phyloP scores from a whole-genome alignment of 2,888 invertebrate genomes.

The Drosophila borborema region DNA sequence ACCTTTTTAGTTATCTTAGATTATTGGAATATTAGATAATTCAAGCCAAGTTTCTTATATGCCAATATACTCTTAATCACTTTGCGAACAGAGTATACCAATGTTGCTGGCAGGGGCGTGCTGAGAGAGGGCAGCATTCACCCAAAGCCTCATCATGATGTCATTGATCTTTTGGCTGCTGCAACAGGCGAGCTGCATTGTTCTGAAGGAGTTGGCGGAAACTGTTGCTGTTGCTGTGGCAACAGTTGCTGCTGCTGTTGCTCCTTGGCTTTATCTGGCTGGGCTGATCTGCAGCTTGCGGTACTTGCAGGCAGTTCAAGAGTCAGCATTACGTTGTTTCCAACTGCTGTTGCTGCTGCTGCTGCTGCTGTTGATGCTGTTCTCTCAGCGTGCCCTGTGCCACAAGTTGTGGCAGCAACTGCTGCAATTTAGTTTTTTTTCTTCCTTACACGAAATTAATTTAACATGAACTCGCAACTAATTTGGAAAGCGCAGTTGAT shows the following conservation, averaged over 20 bases:
- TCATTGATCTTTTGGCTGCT: conserved; percentile 66
- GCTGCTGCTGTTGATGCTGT: conserved; percentile 10
- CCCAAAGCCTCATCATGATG: conserved; percentile 71
- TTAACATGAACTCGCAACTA: conserved; percentile 74
- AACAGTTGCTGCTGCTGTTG: conserved; percentile 32
- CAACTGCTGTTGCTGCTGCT: conserved; percentile 8
- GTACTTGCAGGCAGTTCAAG: conserved; percentile 76
- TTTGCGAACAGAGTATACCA: conserved; percentile 2
- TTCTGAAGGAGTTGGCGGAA: conserved; percentile 66
- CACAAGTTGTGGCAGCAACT: conserved; percentile 39
- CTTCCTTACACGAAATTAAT: conserved; percentile 62
- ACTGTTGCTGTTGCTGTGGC: conserved; percentile 21
- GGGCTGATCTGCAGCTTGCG: conserved; percentile 66
- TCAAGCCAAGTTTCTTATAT: neutral
- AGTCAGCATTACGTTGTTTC: conserved; percentile 58
- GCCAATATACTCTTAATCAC: neutral
- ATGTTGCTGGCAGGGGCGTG: conserved; percentile 9
- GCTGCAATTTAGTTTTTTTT: conserved; percentile 37
- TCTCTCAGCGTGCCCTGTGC: conserved; percentile 31
- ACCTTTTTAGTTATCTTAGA: neutral
- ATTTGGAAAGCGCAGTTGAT: conserved; percentile 65
- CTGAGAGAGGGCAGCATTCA: conserved; percentile 47
- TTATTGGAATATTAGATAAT: neutral
- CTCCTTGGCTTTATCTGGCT: conserved; percentile 49
- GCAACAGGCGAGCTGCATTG: conserved; percentile 74